Evolutionary conservation across 2,797 vertebrate genomes (phyloP).

Genomic region (Tokudaia tokunoshimensis): DNA sequence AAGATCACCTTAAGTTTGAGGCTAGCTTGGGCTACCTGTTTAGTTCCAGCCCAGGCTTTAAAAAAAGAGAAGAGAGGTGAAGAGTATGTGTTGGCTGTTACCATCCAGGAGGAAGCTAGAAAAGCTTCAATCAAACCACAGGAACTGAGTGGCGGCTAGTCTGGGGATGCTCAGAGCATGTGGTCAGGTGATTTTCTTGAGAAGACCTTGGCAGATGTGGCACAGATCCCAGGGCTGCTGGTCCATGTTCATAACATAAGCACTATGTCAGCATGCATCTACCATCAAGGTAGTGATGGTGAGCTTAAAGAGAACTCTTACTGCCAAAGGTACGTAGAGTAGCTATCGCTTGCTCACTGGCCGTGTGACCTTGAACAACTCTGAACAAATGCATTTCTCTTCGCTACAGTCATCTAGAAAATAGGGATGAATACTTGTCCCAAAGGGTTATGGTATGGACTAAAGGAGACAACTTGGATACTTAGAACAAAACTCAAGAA

Average conservation of each 20-base stretch:
- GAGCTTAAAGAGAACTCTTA: conserved; percentile 25
- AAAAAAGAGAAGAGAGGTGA: not conserved
- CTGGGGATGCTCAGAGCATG: not conserved
- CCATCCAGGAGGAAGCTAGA: not conserved
- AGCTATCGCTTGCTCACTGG: not conserved
- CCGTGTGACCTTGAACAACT: not conserved
- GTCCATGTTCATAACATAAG: not conserved
- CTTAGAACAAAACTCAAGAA: conserved; percentile 13
- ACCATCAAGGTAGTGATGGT: not conserved
- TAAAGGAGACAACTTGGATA: not conserved
- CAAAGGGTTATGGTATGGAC: not conserved
- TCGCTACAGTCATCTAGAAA: conserved; percentile 16
- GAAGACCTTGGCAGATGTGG: not conserved
- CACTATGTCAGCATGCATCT: not conserved
- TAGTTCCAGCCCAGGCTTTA: not conserved
- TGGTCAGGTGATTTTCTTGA: not conserved
- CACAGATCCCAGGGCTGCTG: not conserved
- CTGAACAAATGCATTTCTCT: conserved; percentile 30
- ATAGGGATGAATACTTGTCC: not conserved
- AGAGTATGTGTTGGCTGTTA: not conserved
- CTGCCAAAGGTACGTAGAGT: not conserved
- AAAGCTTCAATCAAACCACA: not conserved
- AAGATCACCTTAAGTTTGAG: not conserved
- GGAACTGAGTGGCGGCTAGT: not conserved
- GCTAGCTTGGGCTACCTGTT: not conserved